Evolutionary conservation across 2,113 vertebrate species (phyloP).

Genomic region (Elephantulus edwardii): DNA sequence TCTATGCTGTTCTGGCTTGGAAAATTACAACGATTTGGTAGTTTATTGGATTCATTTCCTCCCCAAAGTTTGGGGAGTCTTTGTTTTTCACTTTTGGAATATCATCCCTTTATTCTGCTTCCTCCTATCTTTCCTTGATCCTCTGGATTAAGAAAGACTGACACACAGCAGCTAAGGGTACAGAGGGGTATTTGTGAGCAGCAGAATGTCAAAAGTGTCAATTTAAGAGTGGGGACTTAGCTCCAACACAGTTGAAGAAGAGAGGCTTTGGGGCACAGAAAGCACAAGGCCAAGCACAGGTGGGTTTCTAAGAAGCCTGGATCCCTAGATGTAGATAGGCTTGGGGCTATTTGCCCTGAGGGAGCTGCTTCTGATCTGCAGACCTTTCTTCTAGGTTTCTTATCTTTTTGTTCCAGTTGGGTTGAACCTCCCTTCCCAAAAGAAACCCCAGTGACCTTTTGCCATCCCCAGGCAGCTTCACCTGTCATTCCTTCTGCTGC

Average conservation of each 20-base stretch:
- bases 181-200: constrained; percentile 8
- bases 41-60: constrained; percentile 38
- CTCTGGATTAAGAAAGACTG: constrained; percentile 40
- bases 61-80: neutral
- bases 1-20: neutral
- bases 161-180: neutral
- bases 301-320: neutral
- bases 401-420: constrained; percentile 49
- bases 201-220: constrained; percentile 44
- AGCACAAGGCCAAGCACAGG: constrained; percentile 61
- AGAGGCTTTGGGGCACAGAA: neutral
- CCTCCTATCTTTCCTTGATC: constrained; percentile 19
- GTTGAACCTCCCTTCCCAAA: neutral
- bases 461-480: neutral
- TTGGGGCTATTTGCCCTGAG: neutral
- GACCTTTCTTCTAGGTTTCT: constrained; percentile 19
- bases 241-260: neutral
- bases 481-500: neutral
- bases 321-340: neutral
- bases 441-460: neutral
- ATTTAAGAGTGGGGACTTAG: neutral
- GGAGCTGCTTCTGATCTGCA: neutral
- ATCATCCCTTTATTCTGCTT: constrained; percentile 9
- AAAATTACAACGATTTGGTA: neutral
- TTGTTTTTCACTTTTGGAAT: constrained; percentile 39